A percentile compares a stretch with the other conserved stretches of the same genome.
phyloP scores from a whole-genome alignment of 2,888 invertebrate genomes.

The Netelia virgata region DNA sequence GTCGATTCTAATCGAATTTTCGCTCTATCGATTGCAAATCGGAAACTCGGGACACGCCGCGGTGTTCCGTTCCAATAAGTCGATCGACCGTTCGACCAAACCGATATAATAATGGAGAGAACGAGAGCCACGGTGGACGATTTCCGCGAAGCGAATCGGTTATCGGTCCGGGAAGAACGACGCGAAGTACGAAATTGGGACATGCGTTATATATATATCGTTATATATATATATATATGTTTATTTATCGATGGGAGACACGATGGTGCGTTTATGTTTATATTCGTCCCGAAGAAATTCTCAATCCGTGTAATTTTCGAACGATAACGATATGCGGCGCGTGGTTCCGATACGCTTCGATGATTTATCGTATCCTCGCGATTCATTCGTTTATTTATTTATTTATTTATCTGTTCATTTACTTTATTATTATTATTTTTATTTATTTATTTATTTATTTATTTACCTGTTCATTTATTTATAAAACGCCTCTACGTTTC shows the following conservation, averaged over 20 bases:
- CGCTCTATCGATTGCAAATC: conserved; percentile 64
- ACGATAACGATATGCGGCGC: conserved; percentile 53
- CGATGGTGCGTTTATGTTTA: conserved; percentile 14
- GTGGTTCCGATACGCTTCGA: conserved; percentile 58
- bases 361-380: conserved; percentile 25
- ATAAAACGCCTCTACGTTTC: no score
- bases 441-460: no score
- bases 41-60: conserved; percentile 20
- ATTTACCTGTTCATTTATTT: no score
- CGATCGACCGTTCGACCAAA: conserved; percentile 49
- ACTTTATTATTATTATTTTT: no score
- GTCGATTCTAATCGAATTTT: conserved; percentile 51
- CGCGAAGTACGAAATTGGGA: conserved; percentile 3
- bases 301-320: conserved; percentile 69
- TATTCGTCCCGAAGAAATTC: conserved; percentile 64
- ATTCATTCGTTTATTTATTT: no score
- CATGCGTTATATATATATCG: background rate
- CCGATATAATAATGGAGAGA: conserved; percentile 62
- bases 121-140: conserved; percentile 44
- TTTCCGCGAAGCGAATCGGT: conserved; percentile 48
- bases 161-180: conserved; percentile 15
- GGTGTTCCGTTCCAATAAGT: conserved; percentile 70
- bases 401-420: no score
- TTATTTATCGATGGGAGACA: background rate
- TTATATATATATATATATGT: background rate